A percentile compares a stretch with the other conserved stretches of the same genome.
Evolutionary conservation across 2,797 vertebrate species (phyloP).

Genomic region (Acanthurus tractus): DNA sequence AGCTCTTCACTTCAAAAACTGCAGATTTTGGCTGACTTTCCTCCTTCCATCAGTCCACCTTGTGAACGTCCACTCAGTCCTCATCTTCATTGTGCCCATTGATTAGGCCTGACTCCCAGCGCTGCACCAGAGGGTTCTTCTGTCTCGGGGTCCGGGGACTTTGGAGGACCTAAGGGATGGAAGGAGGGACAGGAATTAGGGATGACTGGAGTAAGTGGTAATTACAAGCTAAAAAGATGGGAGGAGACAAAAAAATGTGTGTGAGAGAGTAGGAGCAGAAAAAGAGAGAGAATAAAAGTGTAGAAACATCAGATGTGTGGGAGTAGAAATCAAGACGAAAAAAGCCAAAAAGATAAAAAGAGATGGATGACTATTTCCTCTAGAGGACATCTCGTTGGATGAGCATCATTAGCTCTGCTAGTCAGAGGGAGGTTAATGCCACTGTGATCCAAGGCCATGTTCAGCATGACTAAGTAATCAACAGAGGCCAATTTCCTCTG

Average conservation of each 20-base stretch:
- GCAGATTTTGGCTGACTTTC: slow-evolving; percentile 1
- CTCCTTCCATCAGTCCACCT: background rate
- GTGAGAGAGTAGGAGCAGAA: background rate
- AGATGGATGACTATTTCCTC: slow-evolving; percentile 14
- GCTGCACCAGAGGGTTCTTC: slow-evolving; percentile 82
- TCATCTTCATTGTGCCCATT: slow-evolving; percentile 70
- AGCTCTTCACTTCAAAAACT: slow-evolving; percentile 31
- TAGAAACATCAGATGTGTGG: slow-evolving; percentile 31
- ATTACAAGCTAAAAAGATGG: slow-evolving; percentile 2
- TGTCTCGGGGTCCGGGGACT: slow-evolving; percentile 69
- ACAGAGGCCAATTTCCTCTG: slow-evolving; percentile 43
- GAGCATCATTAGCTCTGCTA: slow-evolving; percentile 50
- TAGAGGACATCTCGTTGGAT: slow-evolving; percentile 40
- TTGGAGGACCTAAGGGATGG: slow-evolving; percentile 37
- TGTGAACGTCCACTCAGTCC: slow-evolving; percentile 40
- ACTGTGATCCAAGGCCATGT: slow-evolving; percentile 51
- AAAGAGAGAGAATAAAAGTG: slow-evolving; percentile 25
- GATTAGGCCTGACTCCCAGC: slow-evolving; percentile 86
- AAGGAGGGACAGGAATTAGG: background rate
- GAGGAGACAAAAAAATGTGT: slow-evolving; percentile 2
- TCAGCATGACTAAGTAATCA: slow-evolving; percentile 54
- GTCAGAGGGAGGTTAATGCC: slow-evolving; percentile 57
- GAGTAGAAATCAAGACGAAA: slow-evolving; percentile 17
- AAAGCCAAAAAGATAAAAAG: slow-evolving; percentile 38
- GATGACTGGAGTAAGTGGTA: slow-evolving; percentile 9